Conservation (phyloP, 2,888 invertebrate genomes). For the Quadroppia sp. region DNA sequence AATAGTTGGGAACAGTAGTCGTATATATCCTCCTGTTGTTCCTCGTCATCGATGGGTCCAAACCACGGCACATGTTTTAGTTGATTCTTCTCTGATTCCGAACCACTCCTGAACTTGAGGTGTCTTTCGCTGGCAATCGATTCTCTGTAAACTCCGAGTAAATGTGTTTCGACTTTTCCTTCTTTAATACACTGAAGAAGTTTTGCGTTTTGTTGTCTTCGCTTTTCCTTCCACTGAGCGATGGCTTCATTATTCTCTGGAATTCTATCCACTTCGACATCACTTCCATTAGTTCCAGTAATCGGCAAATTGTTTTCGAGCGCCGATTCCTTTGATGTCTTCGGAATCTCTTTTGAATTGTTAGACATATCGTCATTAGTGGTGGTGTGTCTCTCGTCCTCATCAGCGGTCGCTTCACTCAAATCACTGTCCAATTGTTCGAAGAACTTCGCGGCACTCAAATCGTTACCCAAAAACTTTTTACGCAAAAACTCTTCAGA, state of each 20-base stretch:
- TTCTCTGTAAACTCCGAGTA: constrained; percentile 41
- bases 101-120: constrained; percentile 41
- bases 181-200: constrained; percentile 42
- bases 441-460: constrained; percentile 40
- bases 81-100: constrained; percentile 39
- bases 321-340: neutral
- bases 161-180: constrained; percentile 42
- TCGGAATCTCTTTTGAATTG: constrained; percentile 3
- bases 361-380: neutral
- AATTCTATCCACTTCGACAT: neutral
- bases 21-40: constrained; percentile 44
- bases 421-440: constrained; percentile 35
- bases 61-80: constrained; percentile 40
- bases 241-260: constrained; percentile 7
- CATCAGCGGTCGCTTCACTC: constrained; percentile 20
- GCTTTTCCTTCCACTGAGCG: constrained; percentile 40
- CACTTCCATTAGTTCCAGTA: neutral
- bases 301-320: neutral
- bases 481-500: constrained; percentile 43
- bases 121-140: constrained; percentile 41
- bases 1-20: constrained; percentile 43
- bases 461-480: constrained; percentile 39
- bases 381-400: neutral
- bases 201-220: constrained; percentile 40
- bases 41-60: constrained; percentile 45